phyloP scores from a whole-genome alignment of 2,797 vertebrate species.

The Pitangus sulphuratus region DNA sequence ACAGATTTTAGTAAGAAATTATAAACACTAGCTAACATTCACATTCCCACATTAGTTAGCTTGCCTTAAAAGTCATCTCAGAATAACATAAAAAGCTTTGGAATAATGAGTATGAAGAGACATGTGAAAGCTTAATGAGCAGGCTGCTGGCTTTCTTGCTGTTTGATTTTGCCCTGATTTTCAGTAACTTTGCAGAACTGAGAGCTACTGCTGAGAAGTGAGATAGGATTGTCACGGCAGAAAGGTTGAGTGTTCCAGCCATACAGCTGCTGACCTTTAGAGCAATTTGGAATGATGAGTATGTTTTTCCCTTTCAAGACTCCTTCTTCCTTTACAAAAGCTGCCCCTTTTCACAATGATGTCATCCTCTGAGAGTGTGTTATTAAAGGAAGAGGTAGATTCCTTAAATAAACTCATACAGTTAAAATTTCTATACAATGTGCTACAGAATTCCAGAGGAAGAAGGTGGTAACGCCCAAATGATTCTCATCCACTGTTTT shows the following conservation, averaged over 20 bases:
- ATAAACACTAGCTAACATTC: neutral
- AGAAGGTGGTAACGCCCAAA: neutral
- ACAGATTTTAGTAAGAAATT: neutral
- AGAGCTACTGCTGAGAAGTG: neutral
- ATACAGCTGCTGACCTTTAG: neutral
- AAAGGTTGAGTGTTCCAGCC: fast-evolving
- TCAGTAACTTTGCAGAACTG: neutral
- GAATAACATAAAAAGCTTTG: neutral
- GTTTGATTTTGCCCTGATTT: neutral
- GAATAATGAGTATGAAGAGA: neutral
- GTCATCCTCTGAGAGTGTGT: neutral
- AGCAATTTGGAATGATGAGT: neutral
- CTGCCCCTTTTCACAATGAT: neutral
- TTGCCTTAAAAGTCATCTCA: neutral
- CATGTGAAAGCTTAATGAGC: neutral
- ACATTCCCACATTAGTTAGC: neutral
- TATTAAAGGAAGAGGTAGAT: neutral
- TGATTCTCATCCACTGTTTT: neutral
- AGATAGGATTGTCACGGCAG: neutral
- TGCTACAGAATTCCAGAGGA: neutral
- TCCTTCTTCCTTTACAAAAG: neutral
- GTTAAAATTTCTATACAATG: neutral
- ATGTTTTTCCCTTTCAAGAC: neutral
- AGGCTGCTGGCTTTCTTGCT: neutral
- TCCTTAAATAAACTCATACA: neutral